Conservation (phyloP, 2,797 vertebrate genomes). For the Rhabdophis nuchalis region DNA sequence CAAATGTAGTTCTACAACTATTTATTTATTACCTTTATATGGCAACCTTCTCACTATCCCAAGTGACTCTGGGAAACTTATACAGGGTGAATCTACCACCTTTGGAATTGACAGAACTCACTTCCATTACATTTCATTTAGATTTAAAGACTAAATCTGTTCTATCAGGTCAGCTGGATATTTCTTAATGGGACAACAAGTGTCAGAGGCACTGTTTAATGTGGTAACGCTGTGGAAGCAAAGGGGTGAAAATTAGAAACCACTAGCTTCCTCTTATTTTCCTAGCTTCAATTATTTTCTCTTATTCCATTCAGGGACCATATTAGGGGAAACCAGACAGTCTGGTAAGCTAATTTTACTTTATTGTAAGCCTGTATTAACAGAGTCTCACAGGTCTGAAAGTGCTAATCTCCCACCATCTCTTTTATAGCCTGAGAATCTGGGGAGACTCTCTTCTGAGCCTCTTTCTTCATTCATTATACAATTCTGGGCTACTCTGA, state of each 20-base stretch:
- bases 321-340: neutral
- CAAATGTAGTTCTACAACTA: conserved; percentile 10
- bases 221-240: neutral
- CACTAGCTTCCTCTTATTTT: neutral
- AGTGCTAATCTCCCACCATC: neutral
- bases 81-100: neutral
- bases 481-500: neutral
- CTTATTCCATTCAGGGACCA: neutral
- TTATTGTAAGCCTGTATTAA: neutral
- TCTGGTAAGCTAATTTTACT: neutral
- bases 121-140: neutral
- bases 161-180: conserved; percentile 4
- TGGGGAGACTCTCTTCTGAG: neutral
- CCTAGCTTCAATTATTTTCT: neutral
- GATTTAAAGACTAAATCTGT: neutral
- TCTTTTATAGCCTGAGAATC: neutral
- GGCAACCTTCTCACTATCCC: neutral
- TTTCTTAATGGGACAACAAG: too few species aligned
- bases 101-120: neutral
- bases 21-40: neutral
- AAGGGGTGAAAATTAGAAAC: neutral
- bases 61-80: neutral
- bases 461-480: neutral
- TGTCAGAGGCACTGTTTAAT: neutral
- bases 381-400: neutral